Base-by-base conservation (phyloP, 2,797 vertebrate species). In the Ctenopoma kingsleyae region DNA sequence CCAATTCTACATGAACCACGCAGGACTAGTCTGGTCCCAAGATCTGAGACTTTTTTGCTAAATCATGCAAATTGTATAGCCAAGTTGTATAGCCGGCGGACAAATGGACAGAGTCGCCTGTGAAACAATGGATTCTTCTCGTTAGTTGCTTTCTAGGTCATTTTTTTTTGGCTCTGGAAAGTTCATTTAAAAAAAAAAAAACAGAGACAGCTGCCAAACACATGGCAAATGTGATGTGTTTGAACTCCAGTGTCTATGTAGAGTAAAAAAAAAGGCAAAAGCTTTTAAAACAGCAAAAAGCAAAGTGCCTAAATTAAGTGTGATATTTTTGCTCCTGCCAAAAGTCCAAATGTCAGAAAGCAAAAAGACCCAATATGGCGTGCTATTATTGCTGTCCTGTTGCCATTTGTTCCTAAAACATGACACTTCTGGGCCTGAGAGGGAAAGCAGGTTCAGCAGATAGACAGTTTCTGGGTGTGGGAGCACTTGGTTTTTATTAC, bases 271-370 rank as follows among this genome's bases (percentile, higher is more conserved):
- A 49, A 66, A 48, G 76, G 82, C 85, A 78, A 67, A 82, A 69
- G 62, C 74, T 35, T 81, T 83, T 55, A 25, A 58, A 76, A 71
- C 51, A 19, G 38, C 48, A 43, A 20, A 72, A 77, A 68, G 55
- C 30, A 23, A 79, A 83, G 81, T 46, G 53, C 32, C 35, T 47
- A 48, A 81, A 85, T 81, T 59, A 67, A 78, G 76, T 67, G 73
- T 65, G 78, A 80, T 60, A 66, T 73, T 77, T 78, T 41, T 63
- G 48, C 63, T 55, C 25, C 62, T 82, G 86, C 81, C 84, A 87
- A 83, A 72, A 48, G 20, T 57, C 47, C 8, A 70, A 81, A 83
- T 79, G 81, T 80, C 66, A 83, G 52, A 71, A 55, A 64, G 27
- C 30, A 73, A 74, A 80, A 64, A 65, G 40, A 46, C 16, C 57